Conservation (phyloP, 2,797 vertebrate genomes). For the Phoeniculus purpureus region DNA sequence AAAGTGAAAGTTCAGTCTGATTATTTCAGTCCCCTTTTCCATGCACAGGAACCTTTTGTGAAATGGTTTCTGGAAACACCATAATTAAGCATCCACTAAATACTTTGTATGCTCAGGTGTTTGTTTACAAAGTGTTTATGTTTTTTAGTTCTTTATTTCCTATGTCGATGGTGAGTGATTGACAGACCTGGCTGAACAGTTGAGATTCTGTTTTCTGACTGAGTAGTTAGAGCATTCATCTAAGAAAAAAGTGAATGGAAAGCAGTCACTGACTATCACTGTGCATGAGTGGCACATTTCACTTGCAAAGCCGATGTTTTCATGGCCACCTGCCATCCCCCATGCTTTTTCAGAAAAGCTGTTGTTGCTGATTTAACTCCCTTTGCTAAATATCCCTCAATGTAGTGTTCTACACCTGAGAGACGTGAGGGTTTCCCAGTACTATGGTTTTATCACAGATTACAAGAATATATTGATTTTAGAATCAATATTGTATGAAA, state of each 20-base stretch:
- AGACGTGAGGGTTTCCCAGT: neutral
- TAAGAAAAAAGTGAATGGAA: neutral
- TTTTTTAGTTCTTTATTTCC: neutral
- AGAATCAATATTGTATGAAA: neutral
- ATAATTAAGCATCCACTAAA: neutral
- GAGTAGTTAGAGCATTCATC: neutral
- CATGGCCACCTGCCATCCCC: conserved; percentile 4
- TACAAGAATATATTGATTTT: neutral
- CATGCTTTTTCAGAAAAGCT: neutral
- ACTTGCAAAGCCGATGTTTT: conserved; percentile 32
- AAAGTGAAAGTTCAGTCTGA: neutral
- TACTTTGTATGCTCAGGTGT: neutral
- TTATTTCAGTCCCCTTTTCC: neutral
- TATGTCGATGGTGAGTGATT: neutral
- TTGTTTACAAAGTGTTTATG: neutral
- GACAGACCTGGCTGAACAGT: neutral
- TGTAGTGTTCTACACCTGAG: neutral
- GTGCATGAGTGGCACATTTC: neutral
- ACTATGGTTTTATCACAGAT: neutral
- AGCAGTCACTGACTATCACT: neutral
- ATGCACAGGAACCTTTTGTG: neutral
- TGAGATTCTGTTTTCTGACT: neutral
- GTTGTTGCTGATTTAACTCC: neutral
- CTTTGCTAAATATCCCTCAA: neutral
- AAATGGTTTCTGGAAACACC: neutral